Conservation (phyloP, 2,888 invertebrate genomes). For the Thera obeliscata region DNA sequence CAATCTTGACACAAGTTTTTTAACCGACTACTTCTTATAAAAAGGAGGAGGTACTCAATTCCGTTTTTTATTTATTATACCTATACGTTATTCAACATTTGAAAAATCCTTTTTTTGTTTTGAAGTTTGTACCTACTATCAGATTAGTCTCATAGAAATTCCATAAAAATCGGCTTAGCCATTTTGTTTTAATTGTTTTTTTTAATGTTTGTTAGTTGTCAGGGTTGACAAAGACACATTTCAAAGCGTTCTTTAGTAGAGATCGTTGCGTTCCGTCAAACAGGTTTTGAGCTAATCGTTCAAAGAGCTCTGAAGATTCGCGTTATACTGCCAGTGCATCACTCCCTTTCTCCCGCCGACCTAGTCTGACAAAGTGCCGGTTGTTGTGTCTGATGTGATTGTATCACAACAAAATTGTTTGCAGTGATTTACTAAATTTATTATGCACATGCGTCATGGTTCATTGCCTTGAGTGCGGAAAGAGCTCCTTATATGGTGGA, state of each 20-base stretch:
- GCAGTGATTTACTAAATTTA: constrained; percentile 32
- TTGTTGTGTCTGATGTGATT: not conserved
- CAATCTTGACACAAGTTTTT: no score
- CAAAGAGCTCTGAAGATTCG: not conserved
- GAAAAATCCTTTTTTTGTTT: no score
- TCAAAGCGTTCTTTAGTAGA: constrained; percentile 2
- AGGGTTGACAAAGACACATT: constrained; percentile 37
- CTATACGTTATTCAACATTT: no score
- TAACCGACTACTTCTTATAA: no score
- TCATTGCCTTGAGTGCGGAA: constrained; percentile 81
- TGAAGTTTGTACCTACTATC: no score
- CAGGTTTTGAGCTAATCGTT: not conserved
- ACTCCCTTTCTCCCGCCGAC: not conserved
- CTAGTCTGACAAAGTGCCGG: not conserved
- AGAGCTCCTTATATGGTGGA: constrained; percentile 79
- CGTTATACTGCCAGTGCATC: not conserved
- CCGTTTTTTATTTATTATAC: no score
- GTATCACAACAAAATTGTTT: constrained; percentile 11
- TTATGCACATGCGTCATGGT: constrained; percentile 71
- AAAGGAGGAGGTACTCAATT: no score
- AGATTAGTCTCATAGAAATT: no score
- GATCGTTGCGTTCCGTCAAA: constrained; percentile 4
- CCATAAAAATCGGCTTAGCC: no score
- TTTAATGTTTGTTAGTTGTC: no score
- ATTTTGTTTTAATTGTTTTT: no score